Evolutionary conservation across 2,888 invertebrate genomes (phyloP), one percentile per base, ranked within the genome.

Genomic region (Cecidostiba fungosa): DNA sequence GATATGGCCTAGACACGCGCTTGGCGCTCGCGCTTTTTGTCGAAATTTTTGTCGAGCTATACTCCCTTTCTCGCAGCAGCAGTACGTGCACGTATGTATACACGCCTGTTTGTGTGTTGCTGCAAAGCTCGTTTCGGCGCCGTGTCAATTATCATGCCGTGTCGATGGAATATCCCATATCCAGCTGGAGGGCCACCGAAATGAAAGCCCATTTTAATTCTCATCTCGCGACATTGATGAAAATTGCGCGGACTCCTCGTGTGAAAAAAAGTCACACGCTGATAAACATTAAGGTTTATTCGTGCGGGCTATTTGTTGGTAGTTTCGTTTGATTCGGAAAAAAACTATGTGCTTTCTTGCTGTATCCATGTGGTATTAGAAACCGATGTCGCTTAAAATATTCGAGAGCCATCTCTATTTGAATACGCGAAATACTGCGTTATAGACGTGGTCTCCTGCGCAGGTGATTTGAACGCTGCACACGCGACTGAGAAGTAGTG

Each of bases 71-170:
- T n/a, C 50, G 4, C 8, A n/a, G 2, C 54, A 59, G n/a, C 19
- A 50, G 19, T 16, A 16, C 47, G 16, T 2, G 47, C 2, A 12
- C 2, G 10, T 50, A 10, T 23, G n/a, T 8, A n/a, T 8, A 8
- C 16, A n/a, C 5, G 54, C 6, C n/a, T n/a, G n/a, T 59, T n/a
- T 19, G n/a, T n/a, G 54, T 8, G 54, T 1, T 59, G n/a, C 8
- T n/a, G 54, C 54, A 84, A 77, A 72, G 85, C 72, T 85, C 69
- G 82, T 81, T 86, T 79, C 80, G 77, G 50, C 82, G 85, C 82
- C 83, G 78, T 62, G 85, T 86, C 86, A 87, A 87, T 87, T 87
- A 85, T 85, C 85, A 74, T 69, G 66, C 82, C 59, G 76, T 62
- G 77, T 54, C 84, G 78, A 85, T 77, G 82, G 84, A 73, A 87